Percentiles rank a stretch among this genome's conserved stretches.
Conservation (phyloP, 1,140 invertebrate genomes). For the Pseudoatta argentina region DNA sequence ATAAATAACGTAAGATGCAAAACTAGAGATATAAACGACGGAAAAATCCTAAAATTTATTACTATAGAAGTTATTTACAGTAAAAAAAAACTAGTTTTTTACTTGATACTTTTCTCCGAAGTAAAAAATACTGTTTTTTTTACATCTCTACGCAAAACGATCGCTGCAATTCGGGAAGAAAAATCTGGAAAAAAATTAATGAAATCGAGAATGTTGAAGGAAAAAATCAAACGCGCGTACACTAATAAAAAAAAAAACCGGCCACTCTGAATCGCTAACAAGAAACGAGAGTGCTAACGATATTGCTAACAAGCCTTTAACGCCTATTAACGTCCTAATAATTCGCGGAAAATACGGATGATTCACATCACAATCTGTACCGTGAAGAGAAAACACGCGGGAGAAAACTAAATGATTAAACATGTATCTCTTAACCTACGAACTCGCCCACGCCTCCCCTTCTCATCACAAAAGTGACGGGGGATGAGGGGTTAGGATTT, state of each 20-base stretch:
- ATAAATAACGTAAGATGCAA: too few species aligned
- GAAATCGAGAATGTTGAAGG: too few species aligned
- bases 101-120: too few species aligned
- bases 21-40: too few species aligned
- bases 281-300: neutral
- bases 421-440: conserved; percentile 2
- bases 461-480: neutral
- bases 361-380: neutral
- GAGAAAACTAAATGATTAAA: neutral
- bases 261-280: neutral
- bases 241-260: neutral
- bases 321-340: neutral
- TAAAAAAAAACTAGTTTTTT: too few species aligned
- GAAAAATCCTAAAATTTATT: too few species aligned
- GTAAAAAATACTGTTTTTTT: too few species aligned
- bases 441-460: neutral
- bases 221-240: too few species aligned
- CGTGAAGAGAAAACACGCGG: neutral
- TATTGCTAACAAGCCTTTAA: neutral
- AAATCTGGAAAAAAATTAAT: too few species aligned
- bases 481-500: neutral
- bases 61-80: too few species aligned
- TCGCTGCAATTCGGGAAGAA: too few species aligned
- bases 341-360: neutral
- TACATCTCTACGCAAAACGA: too few species aligned